Conservation (phyloP, 2,888 invertebrate species). For the Ceramica pisi region DNA sequence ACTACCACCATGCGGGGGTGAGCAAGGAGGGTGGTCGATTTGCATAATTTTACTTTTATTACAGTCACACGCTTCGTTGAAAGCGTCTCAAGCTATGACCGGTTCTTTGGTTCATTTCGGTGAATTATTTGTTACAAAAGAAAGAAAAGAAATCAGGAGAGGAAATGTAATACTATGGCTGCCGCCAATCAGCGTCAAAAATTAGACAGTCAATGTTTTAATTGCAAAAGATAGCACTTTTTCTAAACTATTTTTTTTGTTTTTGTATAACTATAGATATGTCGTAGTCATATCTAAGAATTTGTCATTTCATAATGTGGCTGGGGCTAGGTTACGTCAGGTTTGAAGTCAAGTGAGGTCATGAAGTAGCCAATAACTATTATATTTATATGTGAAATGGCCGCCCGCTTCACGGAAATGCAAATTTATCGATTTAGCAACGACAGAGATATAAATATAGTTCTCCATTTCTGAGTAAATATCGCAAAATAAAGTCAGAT, state of each 20-base stretch:
- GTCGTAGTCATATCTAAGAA: too few relatives aligned
- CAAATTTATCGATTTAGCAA: too few relatives aligned
- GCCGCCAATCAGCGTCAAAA: not conserved
- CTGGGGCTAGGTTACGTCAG: too few relatives aligned
- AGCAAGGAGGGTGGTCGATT: slow-evolving; percentile 54
- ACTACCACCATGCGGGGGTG: slow-evolving; percentile 60
- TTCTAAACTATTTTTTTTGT: too few relatives aligned
- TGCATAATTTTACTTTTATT: slow-evolving; percentile 69
- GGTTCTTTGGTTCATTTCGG: slow-evolving; percentile 43
- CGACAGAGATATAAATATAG: too few relatives aligned
- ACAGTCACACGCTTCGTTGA: slow-evolving; percentile 62
- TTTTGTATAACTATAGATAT: too few relatives aligned
- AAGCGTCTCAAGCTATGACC: slow-evolving; percentile 53
- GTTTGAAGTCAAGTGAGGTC: too few relatives aligned
- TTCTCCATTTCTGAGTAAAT: not conserved
- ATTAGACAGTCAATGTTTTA: not conserved
- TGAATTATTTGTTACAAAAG: slow-evolving; percentile 44
- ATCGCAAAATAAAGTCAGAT: not conserved
- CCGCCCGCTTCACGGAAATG: too few relatives aligned
- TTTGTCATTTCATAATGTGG: too few relatives aligned
- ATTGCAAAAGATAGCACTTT: too few relatives aligned
- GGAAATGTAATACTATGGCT: not conserved
- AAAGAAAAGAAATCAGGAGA: slow-evolving; percentile 29
- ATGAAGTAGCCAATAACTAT: too few relatives aligned
- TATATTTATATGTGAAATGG: too few relatives aligned